These are phyloP conservation scores for Acipenser transmontanus DNA, from an alignment of 2,797 vertebrate genomes.

Conservation along the genomic window DNA sequence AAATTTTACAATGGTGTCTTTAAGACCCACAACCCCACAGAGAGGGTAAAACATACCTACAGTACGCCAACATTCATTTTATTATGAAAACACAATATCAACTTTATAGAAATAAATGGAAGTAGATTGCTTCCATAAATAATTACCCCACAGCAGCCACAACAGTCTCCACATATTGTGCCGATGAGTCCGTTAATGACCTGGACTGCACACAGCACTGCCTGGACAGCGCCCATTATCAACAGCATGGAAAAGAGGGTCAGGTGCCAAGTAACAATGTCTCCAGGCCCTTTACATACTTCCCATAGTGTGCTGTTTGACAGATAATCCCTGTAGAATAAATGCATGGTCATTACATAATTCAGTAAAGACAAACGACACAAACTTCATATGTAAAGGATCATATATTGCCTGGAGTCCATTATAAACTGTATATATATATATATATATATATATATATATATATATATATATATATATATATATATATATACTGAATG, in stretches of 20 bases:
- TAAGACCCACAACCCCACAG: not conserved
- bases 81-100: too few species aligned
- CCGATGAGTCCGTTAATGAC: conserved; percentile 80
- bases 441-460: too few species aligned
- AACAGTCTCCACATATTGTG: conserved; percentile 79
- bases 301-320: conserved; percentile 38
- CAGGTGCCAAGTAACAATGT: conserved; percentile 76
- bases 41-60: not conserved
- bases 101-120: too few species aligned
- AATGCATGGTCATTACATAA: too few species aligned
- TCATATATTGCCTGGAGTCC: too few species aligned
- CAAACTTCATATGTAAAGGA: too few species aligned
- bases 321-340: conserved; percentile 69
- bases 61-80: too few species aligned
- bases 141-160: conserved; percentile 71
- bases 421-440: too few species aligned
- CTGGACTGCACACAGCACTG: conserved; percentile 74
- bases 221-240: conserved; percentile 66
- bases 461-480: too few species aligned
- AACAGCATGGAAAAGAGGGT: conserved; percentile 81
- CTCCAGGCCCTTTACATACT: conserved; percentile 18
- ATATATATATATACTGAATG: too few species aligned
- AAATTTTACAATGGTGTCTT: not conserved
- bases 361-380: too few species aligned
- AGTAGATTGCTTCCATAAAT: not conserved